Base-by-base conservation (phyloP, 2,113 vertebrate genomes). In the Acanthisitta chloris region DNA sequence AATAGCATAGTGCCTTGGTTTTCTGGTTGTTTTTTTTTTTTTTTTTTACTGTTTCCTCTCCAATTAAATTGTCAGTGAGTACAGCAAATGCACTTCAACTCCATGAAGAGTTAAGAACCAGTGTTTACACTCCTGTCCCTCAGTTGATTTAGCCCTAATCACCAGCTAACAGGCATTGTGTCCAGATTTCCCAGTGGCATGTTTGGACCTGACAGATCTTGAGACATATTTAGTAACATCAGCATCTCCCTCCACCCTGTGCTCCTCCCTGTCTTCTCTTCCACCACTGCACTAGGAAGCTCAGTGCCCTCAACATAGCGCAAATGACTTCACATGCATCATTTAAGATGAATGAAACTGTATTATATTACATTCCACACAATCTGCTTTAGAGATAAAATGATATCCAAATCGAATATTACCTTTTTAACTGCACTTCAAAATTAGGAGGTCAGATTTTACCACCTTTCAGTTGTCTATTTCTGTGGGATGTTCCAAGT, bases 311-410 rank as follows among this genome's bases (percentile, higher is more conserved):
- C 88, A 43, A 6, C 72, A 52, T 26, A 67, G 77, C 6, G 1
- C 55, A 67, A 34, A 79, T 81, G 28, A 82, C 52, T 90, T 86
- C 76, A 66, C 5, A 90, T 62, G 86, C 86, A 92, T 82, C 82
- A 73, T 95, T 96, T 86, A n/a, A 94, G 65, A 57, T 93, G 97
- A 97, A 96, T 95, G 86, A 87, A 72, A 25, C 36, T 45, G 85
- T 61, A 88, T 96, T 77, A 31, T 26, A 12, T 95, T 92, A 92
- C 91, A 86, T 87, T 76, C 74, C 51, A 81, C 77, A 82, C 14
- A 86, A 79, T 4, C 40, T 0, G 4, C 61, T 79, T 69, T 38
- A 26, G 38, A 90, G 88, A 74, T 69, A 55, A 59, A 82, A 15
- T 20, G 67, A 29, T 45, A 78, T 74, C 14, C 81, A 71, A 81